Conservation (phyloP, 2,797 vertebrate genomes). For the Pseudocheirus occidentalis region DNA sequence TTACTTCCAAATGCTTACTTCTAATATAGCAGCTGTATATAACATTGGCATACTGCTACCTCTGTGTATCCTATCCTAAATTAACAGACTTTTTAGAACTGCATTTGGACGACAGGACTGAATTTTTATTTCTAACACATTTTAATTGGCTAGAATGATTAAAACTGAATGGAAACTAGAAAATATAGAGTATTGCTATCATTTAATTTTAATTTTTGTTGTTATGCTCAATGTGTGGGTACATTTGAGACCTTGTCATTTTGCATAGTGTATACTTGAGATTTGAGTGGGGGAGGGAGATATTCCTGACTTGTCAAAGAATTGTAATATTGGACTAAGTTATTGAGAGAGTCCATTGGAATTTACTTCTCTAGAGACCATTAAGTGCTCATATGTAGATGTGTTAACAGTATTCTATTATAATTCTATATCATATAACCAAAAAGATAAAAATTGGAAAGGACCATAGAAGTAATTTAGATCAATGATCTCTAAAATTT, state of each 20-base stretch:
- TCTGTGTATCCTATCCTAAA: conserved; percentile 34
- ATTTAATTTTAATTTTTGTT: conserved; percentile 6
- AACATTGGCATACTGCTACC: conserved; percentile 34
- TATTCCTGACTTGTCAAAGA: background rate
- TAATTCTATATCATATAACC: background rate
- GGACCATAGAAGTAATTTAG: background rate
- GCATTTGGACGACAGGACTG: background rate
- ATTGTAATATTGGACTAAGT: background rate
- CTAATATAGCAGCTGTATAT: conserved; percentile 18
- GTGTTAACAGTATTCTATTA: background rate
- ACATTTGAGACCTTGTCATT: conserved; percentile 8
- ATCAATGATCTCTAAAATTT: background rate
- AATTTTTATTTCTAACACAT: conserved; percentile 51
- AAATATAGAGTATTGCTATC: conserved; percentile 36
- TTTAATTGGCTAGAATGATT: conserved; percentile 60
- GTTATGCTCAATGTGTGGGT: background rate
- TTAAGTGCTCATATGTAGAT: background rate
- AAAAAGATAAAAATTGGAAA: background rate
- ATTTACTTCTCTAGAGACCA: background rate
- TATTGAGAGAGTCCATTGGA: background rate
- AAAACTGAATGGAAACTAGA: conserved; percentile 43
- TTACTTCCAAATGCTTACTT: conserved; percentile 53
- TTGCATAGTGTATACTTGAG: background rate
- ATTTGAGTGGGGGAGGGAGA: background rate
- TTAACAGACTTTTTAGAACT: conserved; percentile 49